These are phyloP conservation scores for Nasonia oneida DNA, from an alignment of 2,888 invertebrate species.

Conservation along the genomic window DNA sequence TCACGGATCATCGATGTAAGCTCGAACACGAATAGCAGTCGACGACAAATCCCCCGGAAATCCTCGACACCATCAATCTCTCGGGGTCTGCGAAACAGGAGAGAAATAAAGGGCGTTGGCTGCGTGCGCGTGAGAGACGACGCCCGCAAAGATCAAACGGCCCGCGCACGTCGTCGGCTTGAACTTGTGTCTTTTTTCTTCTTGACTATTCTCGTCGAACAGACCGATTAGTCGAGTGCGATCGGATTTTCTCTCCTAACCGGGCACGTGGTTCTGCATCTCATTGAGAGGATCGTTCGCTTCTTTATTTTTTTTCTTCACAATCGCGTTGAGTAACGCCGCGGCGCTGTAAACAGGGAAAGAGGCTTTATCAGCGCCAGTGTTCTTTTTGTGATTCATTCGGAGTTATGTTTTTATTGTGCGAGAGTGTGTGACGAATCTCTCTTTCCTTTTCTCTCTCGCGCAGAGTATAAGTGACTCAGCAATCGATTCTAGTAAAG, in stretches of 20 bases:
- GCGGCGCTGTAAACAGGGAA: too few relatives aligned
- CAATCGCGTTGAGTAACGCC: too few relatives aligned
- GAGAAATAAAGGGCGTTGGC: background rate
- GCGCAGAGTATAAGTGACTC: background rate
- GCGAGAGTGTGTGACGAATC: too few relatives aligned
- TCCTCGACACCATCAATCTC: background rate
- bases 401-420: too few relatives aligned
- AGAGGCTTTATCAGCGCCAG: too few relatives aligned
- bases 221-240: background rate
- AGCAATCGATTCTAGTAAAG: background rate
- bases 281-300: background rate
- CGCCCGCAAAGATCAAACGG: background rate
- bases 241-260: background rate
- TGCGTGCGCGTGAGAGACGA: background rate
- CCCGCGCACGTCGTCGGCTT: background rate
- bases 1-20: background rate
- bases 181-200: background rate
- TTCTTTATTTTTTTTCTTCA: background rate
- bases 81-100: background rate
- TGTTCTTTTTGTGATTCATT: too few relatives aligned
- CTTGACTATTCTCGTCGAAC: constrained; percentile 5
- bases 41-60: background rate
- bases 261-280: background rate
- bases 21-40: background rate
- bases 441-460: background rate